These are phyloP conservation scores for Parelbella ahira DNA, from an alignment of 2,888 invertebrate species.

Conservation along the genomic window DNA sequence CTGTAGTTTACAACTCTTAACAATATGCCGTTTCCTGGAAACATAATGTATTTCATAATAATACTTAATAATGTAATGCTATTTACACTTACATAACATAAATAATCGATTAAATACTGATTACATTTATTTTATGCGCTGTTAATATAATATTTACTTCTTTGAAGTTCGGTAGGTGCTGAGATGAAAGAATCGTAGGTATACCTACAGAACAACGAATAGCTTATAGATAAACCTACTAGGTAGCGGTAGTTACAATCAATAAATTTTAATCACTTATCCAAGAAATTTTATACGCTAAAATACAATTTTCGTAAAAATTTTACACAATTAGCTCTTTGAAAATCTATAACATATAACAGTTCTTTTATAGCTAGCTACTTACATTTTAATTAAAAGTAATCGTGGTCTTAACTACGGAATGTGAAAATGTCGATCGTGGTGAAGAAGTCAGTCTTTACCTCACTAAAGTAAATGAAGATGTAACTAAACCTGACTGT, in stretches of 20 bases:
- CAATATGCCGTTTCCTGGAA: slow-evolving; percentile 73
- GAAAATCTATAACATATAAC: slow-evolving; percentile 51
- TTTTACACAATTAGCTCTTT: slow-evolving; percentile 34
- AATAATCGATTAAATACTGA: slow-evolving; percentile 40
- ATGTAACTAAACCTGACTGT: slow-evolving; percentile 63
- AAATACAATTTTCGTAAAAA: slow-evolving; percentile 27
- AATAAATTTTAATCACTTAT: slow-evolving; percentile 17
- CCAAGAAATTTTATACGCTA: slow-evolving; percentile 26
- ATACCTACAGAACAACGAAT: slow-evolving; percentile 38
- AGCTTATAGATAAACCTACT: slow-evolving; percentile 9
- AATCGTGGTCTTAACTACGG: slow-evolving; percentile 31
- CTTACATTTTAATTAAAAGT: slow-evolving; percentile 19
- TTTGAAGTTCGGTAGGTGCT: slow-evolving; percentile 51
- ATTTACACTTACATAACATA: slow-evolving; percentile 26
- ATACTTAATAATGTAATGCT: slow-evolving; percentile 43
- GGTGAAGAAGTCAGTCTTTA: slow-evolving; percentile 75
- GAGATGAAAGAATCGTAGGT: slow-evolving; percentile 34
- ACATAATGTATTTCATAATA: slow-evolving; percentile 51
- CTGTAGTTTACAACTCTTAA: slow-evolving; percentile 72
- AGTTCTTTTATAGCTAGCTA: slow-evolving; percentile 37
- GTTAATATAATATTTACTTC: slow-evolving; percentile 53
- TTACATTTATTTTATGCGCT: slow-evolving; percentile 38
- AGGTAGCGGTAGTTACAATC: slow-evolving; percentile 14
- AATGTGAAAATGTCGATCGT: slow-evolving; percentile 34
- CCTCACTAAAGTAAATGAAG: slow-evolving; percentile 62